Evolutionary conservation across 1,140 invertebrate species (phyloP).

Genomic region (Aplysia californica): DNA sequence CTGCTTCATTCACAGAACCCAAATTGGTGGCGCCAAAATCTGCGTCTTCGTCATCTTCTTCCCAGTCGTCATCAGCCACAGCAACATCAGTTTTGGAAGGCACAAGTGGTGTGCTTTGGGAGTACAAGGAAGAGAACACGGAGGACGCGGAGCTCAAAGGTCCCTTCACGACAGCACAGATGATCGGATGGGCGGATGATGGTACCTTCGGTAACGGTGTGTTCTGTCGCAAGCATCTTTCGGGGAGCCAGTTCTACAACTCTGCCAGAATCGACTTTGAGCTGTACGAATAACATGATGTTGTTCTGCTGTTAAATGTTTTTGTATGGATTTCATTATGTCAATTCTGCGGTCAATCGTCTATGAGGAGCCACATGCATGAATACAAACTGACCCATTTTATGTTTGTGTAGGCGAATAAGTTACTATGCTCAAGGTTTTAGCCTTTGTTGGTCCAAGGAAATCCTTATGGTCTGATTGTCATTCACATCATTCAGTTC

Average conservation of each 20-base stretch:
- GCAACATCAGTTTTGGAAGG: conserved; percentile 4
- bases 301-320: too few species aligned
- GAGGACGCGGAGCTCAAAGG: conserved; percentile 84
- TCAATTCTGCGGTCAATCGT: too few species aligned
- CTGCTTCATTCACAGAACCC: background rate
- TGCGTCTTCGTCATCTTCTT: background rate
- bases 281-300: conserved; percentile 77
- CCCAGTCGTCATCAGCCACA: background rate
- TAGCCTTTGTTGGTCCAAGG: too few species aligned
- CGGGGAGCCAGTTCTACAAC: conserved; percentile 82
- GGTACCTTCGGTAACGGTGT: conserved; percentile 86
- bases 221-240: conserved; percentile 76
- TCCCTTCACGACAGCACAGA: conserved; percentile 85
- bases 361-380: too few species aligned
- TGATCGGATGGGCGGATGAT: conserved; percentile 87
- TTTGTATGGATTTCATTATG: too few species aligned
- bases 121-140: conserved; percentile 89
- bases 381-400: too few species aligned
- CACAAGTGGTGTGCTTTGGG: conserved; percentile 80
- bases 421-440: too few species aligned
- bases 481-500: too few species aligned
- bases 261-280: conserved; percentile 95
- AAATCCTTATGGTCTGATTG: too few species aligned
- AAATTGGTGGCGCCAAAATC: background rate
- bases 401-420: too few species aligned